phyloP scores from a whole-genome alignment of 2,888 invertebrate genomes.

The Callinectes sapidus region DNA sequence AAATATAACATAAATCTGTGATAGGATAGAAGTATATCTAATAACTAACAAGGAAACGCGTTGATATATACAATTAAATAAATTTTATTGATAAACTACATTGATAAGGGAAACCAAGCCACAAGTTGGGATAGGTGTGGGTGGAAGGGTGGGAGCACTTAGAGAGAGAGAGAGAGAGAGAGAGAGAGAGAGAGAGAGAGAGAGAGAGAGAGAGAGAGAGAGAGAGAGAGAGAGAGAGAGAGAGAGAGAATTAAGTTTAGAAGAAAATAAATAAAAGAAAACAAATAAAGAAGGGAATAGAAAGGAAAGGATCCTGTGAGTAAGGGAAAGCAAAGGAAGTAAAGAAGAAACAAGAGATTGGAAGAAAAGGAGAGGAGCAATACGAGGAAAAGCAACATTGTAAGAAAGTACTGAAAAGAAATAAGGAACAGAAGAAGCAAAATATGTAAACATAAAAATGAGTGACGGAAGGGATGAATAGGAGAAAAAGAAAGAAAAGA shows the following conservation, averaged over 20 bases:
- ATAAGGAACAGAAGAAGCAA: too few species aligned
- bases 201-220: not conserved
- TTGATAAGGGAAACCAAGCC: conserved; percentile 6
- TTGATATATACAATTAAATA: not conserved
- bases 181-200: too few species aligned
- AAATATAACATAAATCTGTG: too few species aligned
- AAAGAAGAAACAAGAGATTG: not conserved
- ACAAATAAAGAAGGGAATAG: too few species aligned
- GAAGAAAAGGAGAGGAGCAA: not conserved
- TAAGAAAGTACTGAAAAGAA: too few species aligned
- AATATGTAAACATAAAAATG: too few species aligned
- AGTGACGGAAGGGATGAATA: too few species aligned
- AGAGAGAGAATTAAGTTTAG: too few species aligned
- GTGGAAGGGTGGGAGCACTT: not conserved
- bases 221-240: too few species aligned
- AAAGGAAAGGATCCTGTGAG: not conserved
- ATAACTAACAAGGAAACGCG: not conserved
- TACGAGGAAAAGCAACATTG: not conserved
- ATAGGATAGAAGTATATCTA: not conserved
- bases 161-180: not conserved
- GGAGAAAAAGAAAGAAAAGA: not conserved
- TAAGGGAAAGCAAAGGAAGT: not conserved
- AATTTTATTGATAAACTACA: conserved; percentile 11
- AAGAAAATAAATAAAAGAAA: too few species aligned
- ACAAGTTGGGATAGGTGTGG: not conserved